These are phyloP conservation scores for Odocoileus virginianus DNA, from an alignment of 2,113 vertebrate genomes.

Conservation along the genomic window DNA sequence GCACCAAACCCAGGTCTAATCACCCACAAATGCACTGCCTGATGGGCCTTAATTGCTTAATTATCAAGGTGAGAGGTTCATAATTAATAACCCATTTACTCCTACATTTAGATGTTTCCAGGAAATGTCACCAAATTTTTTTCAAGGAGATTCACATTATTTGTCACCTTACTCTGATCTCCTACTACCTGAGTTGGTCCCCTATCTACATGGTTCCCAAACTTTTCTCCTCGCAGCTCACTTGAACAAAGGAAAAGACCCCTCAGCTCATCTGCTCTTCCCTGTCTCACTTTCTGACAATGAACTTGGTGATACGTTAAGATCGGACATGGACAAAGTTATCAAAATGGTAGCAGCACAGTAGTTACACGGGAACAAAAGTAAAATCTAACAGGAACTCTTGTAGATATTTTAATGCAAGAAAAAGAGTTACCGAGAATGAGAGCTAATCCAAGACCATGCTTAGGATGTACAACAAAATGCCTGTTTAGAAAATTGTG, in stretches of 20 bases:
- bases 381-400: background rate
- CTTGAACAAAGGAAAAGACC: background rate
- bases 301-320: background rate
- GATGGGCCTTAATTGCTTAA: constrained; percentile 80
- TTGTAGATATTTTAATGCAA: background rate
- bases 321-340: background rate
- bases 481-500: background rate
- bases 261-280: background rate
- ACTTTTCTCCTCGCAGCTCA: background rate
- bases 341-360: background rate
- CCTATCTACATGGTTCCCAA: background rate
- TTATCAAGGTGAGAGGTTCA: constrained; percentile 78
- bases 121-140: constrained; percentile 57
- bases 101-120: constrained; percentile 68
- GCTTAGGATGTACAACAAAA: background rate
- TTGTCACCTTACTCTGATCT: constrained; percentile 27
- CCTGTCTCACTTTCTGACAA: background rate
- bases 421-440: background rate
- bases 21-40: constrained; percentile 72
- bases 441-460: background rate
- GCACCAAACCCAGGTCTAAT: constrained; percentile 66
- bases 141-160: constrained; percentile 50
- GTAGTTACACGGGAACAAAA: background rate
- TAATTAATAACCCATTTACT: constrained; percentile 79
- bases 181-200: background rate